A percentile compares a stretch with the other conserved stretches of the same genome.
Evolutionary conservation across 2,888 invertebrate species (phyloP).

Genomic region (Protonemura montana): DNA sequence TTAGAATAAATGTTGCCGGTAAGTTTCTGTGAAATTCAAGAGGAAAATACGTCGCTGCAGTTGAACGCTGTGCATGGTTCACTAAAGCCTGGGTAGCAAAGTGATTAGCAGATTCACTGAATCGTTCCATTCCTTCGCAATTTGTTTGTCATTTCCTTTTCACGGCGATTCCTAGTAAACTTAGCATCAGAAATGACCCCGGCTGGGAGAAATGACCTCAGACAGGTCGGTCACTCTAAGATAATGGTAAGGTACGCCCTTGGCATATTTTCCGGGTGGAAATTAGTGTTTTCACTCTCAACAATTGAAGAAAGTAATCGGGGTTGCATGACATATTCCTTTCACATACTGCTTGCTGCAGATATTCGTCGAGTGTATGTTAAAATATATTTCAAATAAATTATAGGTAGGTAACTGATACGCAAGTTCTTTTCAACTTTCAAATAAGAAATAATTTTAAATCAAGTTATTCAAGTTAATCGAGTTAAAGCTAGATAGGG

Average conservation of each 20-base stretch:
- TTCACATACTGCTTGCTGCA: not conserved
- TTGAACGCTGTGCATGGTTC: not conserved
- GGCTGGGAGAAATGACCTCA: not conserved
- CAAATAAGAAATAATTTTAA: too few species aligned
- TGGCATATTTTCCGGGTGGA: not conserved
- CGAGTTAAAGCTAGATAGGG: too few species aligned
- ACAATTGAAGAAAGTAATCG: not conserved
- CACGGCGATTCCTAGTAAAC: not conserved
- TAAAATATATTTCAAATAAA: too few species aligned
- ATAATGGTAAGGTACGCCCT: not conserved
- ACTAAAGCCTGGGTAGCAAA: not conserved
- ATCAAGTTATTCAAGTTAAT: too few species aligned
- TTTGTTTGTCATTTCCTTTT: not conserved
- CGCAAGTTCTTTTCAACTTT: too few species aligned
- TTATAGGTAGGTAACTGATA: too few species aligned
- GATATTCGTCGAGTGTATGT: too few species aligned
- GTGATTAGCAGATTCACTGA: not conserved
- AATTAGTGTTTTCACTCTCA: too few species aligned
- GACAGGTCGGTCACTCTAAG: not conserved
- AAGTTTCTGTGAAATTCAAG: slow-evolving; percentile 1
- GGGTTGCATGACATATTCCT: not conserved
- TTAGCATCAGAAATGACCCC: not conserved
- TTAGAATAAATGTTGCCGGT: slow-evolving; percentile 8
- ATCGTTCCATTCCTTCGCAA: not conserved
- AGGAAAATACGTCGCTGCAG: not conserved